Base-by-base conservation (phyloP, 2,113 vertebrate species). In the Pseudorhombus dupliciocellatus region DNA sequence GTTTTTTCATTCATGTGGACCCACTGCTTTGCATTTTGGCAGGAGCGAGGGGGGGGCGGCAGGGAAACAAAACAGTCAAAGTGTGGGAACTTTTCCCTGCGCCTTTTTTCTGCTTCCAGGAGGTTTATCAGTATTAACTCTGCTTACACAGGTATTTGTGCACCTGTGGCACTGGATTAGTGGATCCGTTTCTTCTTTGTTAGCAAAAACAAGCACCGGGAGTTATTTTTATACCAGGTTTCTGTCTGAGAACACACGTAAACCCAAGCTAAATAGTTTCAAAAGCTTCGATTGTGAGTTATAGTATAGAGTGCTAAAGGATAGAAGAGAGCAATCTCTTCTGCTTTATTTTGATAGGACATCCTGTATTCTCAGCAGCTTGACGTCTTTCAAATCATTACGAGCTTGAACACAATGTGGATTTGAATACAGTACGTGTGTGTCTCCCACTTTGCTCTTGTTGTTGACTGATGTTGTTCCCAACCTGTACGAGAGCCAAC, bases 21-120 rank as follows among this genome's bases (percentile, higher is more conserved):
- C 85, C 77, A 68, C 53, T 55, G 87, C 91, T 92, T 90, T 92
- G 85, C 86, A 86, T 91, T 88, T 86, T 79, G 84, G 81, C 71
- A 84, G 74, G 56, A 77, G 40, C 86, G 42, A 16, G 16, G 42
- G 42, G 42, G 4, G 14, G 16, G 1, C 5, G 50, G 59, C 67
- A 84, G 84, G 92, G 88, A 91, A 93, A 88, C 81, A 91, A 91
- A 92, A 79, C 83, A 59, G 83, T 81, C 87, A 80, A 85, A 92
- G 90, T 94, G 93, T 93, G 93, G 93, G 93, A 94, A 94, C 90
- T 69, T 89, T 88, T 91, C 74, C 52, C 66, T 50, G 48, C 84
- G 89, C 84, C 66, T 90, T 91, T 90, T 83, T 89, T 90, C 83
- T 87, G 76, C 73, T 83, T 88, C 79, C 81, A 84, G 70, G 84